Base-by-base conservation (phyloP, 2,113 vertebrate species). In the Chrysochloris asiatica region DNA sequence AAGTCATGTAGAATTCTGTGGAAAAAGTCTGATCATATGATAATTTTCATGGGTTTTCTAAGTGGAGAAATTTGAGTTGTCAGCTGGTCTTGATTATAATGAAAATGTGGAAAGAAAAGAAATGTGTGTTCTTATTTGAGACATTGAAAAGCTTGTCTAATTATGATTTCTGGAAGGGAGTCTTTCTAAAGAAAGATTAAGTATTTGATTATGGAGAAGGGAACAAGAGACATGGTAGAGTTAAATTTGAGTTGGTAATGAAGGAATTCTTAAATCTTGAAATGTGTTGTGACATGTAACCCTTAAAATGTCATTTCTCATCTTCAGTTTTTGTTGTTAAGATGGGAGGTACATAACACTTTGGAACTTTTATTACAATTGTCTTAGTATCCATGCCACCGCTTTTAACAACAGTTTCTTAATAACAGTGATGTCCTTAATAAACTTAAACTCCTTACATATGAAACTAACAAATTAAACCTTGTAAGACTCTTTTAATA, bases 381-480 rank as follows among this genome's bases (percentile, higher is more conserved):
- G 5, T 89, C 71, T 95, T 89, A 63, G 28, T 56, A 89, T 33
- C 54, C 73, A 48, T 56, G 22, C 45, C 88, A 79, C 48, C 77
- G 48, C 73, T 93, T 83, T 81, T 41, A 43, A 82, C 54, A 92
- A 52, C 43, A 76, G 71, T 88, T 91, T 67, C 48, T 94, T 91
- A 86, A 30, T 91, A 90, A 86, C 88, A 86, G 67, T 72, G 86
- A 93, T 82, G 43, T 19, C 82, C 73, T 90, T 94, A 94, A 83
- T 92, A 80, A 96, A 69, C 26, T n/a, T n/a, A n/a, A n/a, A n/a
- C n/a, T n/a, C 91, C 47, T 94, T 93, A 77, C 36, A 84, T 88
- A 61, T 83, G 69, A 94, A 90, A 92, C 45, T 92, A 95, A 89
- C 83, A 90, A 85, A 79, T 94, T 93, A 91, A 91, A 65, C 47